phyloP scores from a whole-genome alignment of 1,140 invertebrate genomes.

The Microplitis demolitor region DNA sequence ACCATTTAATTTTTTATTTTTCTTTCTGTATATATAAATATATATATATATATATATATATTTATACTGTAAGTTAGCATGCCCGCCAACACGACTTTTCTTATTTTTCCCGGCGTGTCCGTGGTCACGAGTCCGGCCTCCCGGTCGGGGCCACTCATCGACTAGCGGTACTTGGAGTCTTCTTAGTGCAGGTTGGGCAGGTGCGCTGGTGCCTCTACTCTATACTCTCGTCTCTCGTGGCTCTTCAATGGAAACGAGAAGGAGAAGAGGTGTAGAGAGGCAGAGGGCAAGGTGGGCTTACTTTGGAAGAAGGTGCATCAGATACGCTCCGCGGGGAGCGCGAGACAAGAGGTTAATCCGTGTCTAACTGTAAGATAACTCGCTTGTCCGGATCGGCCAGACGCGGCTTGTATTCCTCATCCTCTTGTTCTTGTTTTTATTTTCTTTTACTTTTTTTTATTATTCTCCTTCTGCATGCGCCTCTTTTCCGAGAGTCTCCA shows the following conservation, averaged over 20 bases:
- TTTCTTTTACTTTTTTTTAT: neutral
- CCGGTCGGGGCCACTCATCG: slow-evolving; percentile 33
- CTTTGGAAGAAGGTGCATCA: slow-evolving; percentile 36
- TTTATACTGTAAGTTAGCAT: neutral
- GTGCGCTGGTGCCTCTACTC: slow-evolving; percentile 25
- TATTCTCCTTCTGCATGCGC: slow-evolving; percentile 6
- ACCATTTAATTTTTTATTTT: neutral
- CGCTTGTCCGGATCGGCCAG: slow-evolving; percentile 38
- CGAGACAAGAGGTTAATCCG: slow-evolving; percentile 32
- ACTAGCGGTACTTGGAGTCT: slow-evolving; percentile 45
- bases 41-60: neutral
- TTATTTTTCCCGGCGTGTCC: slow-evolving; percentile 16
- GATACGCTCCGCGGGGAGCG: slow-evolving; percentile 21
- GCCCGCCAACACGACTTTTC: slow-evolving; percentile 23
- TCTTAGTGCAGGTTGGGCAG: slow-evolving; percentile 39
- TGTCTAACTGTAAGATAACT: slow-evolving; percentile 48
- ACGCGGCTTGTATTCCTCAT: slow-evolving; percentile 1
- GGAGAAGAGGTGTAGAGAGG: neutral
- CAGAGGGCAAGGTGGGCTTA: slow-evolving; percentile 23
- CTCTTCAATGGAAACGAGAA: slow-evolving; percentile 17
- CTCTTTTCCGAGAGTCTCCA: neutral
- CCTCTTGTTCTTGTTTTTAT: neutral
- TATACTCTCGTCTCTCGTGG: slow-evolving; percentile 2
- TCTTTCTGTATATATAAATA: neutral
- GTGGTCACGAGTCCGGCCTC: slow-evolving; percentile 28